Base-by-base conservation (phyloP, 2,113 vertebrate genomes). In the Polypterus senegalus region DNA sequence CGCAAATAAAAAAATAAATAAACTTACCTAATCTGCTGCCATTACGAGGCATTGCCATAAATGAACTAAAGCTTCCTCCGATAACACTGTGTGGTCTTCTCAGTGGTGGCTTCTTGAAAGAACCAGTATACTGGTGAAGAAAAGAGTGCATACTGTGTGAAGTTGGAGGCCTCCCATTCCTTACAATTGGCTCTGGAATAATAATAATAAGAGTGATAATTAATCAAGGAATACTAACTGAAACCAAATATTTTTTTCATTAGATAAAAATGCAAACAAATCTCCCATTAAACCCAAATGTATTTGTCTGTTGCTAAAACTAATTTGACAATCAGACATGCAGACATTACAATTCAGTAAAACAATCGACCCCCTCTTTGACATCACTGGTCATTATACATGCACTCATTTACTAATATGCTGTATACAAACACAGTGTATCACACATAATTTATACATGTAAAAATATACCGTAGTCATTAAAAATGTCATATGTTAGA, bases 121-220 rank as follows among this genome's bases (percentile, higher is more conserved):
- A 94, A 68, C 94, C 91, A 0, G 92, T 86, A 83, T 94, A 97
- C 57, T 97, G 94, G 71, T 97, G 92, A 58, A 97, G 91, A 77
- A 97, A 97, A 66, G 94, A 97, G 81, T 97, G 94, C 78, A 97
- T 89, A 47, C 92, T 94, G 85, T 96, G 93, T 70, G 92, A 91
- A 0, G 94, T 87, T 7, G 92, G 90, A 63, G 93, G 93, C 63
- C 89, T 89, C 69, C 94, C 92, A 83, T 91, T 89, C 86, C 85
- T 91, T 81, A 97, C 88, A 67, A 93, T 88, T 7, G 87, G 86
- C 72, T 82, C 83, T 96, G 85, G 54, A 78, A 65, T 75, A 76
- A 70, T 72, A 73, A 72, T 49, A 71, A 73, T 60, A 71, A 68
- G 69, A 45, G 52, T 54, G 10, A 45, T 73, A 68, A 71, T 66